A percentile compares a stretch with the other conserved stretches of the same genome.
phyloP scores from a whole-genome alignment of 2,113 vertebrate genomes.

The Prunella fulvescens region DNA sequence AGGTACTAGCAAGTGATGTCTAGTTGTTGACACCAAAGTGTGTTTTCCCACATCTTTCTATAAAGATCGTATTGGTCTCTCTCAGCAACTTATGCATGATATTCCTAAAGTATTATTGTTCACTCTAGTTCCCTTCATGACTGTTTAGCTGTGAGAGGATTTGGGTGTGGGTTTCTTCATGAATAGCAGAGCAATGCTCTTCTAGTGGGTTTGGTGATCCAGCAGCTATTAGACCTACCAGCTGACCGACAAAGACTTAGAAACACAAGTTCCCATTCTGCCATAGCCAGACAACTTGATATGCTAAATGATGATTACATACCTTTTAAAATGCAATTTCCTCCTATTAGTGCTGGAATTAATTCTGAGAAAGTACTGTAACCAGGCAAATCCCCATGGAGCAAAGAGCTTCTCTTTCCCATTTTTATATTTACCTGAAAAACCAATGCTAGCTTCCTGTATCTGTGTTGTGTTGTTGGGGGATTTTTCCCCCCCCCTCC shows the following conservation, averaged over 20 bases:
- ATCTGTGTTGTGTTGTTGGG: not conserved
- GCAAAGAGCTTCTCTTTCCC: not conserved
- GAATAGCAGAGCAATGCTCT: not conserved
- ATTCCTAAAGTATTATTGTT: not conserved
- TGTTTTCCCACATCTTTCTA: not conserved
- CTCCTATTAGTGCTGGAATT: not conserved
- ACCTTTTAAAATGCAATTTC: not conserved
- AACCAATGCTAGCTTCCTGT: not conserved
- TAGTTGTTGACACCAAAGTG: not conserved
- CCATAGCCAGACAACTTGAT: not conserved
- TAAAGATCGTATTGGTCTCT: not conserved
- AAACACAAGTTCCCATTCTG: not conserved
- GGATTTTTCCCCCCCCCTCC: fast-evolving
- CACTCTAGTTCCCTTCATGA: not conserved
- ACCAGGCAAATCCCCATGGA: not conserved
- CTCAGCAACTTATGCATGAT: fast-evolving
- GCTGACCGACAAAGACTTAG: not conserved
- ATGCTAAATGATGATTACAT: not conserved
- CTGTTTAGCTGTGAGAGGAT: not conserved
- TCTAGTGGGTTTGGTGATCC: not conserved
- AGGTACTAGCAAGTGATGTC: not conserved
- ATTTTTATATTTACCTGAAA: not conserved
- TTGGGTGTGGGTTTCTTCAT: not conserved
- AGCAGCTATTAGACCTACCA: not conserved
- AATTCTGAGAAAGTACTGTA: not conserved